These are phyloP conservation scores for Nautilus pompilius DNA, from an alignment of 1,140 invertebrate species.

Conservation along the genomic window DNA sequence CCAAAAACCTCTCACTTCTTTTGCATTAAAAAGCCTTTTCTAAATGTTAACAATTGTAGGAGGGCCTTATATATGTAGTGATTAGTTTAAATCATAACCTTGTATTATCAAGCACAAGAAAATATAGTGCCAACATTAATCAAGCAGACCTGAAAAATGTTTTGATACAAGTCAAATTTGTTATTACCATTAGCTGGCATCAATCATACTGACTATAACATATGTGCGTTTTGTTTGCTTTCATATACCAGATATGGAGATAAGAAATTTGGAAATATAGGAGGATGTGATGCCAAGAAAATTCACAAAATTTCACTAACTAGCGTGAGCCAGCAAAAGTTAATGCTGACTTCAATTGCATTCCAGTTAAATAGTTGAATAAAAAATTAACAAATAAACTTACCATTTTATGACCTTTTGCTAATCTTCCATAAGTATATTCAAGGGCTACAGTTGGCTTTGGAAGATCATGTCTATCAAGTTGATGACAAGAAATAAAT, in stretches of 20 bases:
- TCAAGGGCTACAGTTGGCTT: constrained; percentile 80
- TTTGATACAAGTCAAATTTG: too few relatives aligned
- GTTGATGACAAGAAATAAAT: constrained; percentile 2
- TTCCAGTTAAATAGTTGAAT: constrained; percentile 7
- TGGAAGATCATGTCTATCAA: constrained; percentile 65
- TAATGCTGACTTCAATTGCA: neutral
- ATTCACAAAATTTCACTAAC: neutral
- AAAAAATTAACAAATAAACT: constrained; percentile 46
- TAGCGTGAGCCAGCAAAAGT: neutral
- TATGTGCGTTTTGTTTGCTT: neutral
- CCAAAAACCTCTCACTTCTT: too few relatives aligned
- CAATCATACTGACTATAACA: too few relatives aligned
- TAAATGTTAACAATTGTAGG: too few relatives aligned
- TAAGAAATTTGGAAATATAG: neutral
- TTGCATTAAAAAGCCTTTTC: too few relatives aligned
- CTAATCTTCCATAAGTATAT: constrained; percentile 76
- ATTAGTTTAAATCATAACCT: too few relatives aligned
- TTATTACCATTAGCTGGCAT: too few relatives aligned
- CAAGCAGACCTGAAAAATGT: too few relatives aligned
- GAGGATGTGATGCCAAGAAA: neutral
- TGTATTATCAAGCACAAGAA: too few relatives aligned
- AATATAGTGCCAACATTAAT: too few relatives aligned
- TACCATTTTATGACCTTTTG: constrained; percentile 71
- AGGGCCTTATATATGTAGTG: too few relatives aligned
- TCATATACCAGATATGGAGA: neutral